phyloP scores from a whole-genome alignment of 2,888 invertebrate genomes.

The Scotopteryx bipunctaria region DNA sequence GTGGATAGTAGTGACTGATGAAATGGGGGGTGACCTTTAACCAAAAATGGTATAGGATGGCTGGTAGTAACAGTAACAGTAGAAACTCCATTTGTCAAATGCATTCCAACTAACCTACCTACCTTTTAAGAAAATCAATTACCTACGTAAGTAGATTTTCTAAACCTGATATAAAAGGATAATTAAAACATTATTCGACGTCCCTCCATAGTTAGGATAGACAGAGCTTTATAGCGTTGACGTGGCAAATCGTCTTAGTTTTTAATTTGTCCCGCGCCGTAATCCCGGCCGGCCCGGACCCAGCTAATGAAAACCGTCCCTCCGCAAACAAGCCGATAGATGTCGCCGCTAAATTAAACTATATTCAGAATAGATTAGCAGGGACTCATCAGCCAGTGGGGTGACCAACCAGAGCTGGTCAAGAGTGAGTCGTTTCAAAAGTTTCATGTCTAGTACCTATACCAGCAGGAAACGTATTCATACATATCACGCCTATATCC shows the following conservation, averaged over 20 bases:
- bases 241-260: conserved; percentile 45
- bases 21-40: too few species aligned
- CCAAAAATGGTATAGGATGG: too few species aligned
- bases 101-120: too few species aligned
- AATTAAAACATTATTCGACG: not conserved
- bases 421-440: not conserved
- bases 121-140: too few species aligned
- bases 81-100: too few species aligned
- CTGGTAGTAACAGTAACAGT: too few species aligned
- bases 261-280: conserved; percentile 47
- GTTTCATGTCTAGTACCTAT: too few species aligned
- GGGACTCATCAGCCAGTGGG: too few species aligned
- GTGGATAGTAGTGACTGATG: too few species aligned
- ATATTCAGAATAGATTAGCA: conserved; percentile 58
- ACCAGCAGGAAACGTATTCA: too few species aligned
- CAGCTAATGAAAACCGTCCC: conserved; percentile 53
- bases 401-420: not conserved
- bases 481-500: too few species aligned
- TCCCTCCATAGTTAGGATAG: not conserved
- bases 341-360: conserved; percentile 65
- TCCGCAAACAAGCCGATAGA: conserved; percentile 51
- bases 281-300: conserved; percentile 33
- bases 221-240: conserved; percentile 28
- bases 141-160: too few species aligned
- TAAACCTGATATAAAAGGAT: not conserved